Conservation (phyloP, 2,113 vertebrate species). For the Apodemus speciosus region DNA sequence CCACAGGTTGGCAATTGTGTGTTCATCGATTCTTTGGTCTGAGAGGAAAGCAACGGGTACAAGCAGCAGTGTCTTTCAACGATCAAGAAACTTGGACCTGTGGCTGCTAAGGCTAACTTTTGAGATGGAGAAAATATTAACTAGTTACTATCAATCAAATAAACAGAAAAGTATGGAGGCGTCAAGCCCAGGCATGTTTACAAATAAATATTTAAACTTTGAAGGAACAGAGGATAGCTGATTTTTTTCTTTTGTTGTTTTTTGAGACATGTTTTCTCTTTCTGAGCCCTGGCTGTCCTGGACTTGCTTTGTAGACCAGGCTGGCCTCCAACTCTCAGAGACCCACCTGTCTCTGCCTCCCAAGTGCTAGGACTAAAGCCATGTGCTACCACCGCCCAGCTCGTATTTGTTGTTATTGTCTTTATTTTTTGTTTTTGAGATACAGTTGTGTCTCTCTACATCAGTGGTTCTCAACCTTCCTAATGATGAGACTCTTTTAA, state of each 20-base stretch:
- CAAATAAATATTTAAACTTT: background rate
- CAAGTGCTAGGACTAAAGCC: too few species aligned
- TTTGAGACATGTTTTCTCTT: too few species aligned
- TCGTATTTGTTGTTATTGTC: background rate
- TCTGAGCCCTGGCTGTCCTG: too few species aligned
- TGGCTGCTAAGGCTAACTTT: background rate
- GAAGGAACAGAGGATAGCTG: background rate
- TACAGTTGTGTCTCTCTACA: background rate
- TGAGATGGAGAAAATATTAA: background rate
- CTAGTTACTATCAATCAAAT: background rate
- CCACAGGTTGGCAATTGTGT: background rate
- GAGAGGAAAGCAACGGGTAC: background rate
- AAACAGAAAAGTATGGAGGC: background rate
- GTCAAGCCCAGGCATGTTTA: background rate
- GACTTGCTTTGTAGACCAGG: too few species aligned
- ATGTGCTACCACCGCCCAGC: background rate
- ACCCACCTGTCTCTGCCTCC: too few species aligned
- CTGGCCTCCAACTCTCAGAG: too few species aligned
- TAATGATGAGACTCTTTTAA: background rate
- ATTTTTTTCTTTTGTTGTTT: background rate
- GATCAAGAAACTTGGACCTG: too few species aligned
- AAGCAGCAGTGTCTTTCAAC: background rate
- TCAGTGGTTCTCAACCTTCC: background rate
- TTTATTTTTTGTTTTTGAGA: background rate
- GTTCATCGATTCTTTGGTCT: background rate